Evolutionary conservation across 2,797 vertebrate species (phyloP).

Genomic region (Bradypodion ventrale): DNA sequence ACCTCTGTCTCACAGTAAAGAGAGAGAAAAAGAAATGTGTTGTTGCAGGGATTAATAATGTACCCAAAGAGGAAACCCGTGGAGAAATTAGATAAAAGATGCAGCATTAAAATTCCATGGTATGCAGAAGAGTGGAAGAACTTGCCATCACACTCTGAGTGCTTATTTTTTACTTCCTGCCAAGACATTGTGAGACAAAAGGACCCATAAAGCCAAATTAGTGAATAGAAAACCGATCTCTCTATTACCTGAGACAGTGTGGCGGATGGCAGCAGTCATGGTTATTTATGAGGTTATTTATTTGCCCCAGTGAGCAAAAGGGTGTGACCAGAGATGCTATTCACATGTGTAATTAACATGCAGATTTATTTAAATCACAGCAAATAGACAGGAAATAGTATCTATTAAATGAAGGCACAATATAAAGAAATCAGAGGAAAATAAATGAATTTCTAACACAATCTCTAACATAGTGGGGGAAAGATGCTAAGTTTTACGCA

Average conservation of each 20-base stretch:
- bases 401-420: too few relatives aligned
- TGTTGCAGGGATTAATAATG: slow-evolving; percentile 50
- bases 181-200: slow-evolving; percentile 41
- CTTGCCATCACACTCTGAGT: slow-evolving; percentile 22
- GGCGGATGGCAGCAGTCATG: background rate
- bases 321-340: too few relatives aligned
- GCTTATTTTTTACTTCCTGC: slow-evolving; percentile 29
- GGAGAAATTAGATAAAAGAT: slow-evolving; percentile 65
- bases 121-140: slow-evolving; percentile 46
- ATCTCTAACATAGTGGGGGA: too few relatives aligned
- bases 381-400: too few relatives aligned
- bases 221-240: slow-evolving; percentile 22
- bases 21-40: slow-evolving; percentile 29
- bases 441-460: too few relatives aligned
- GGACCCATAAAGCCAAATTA: slow-evolving; percentile 8
- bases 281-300: too few relatives aligned
- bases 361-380: too few relatives aligned
- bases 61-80: slow-evolving; percentile 49
- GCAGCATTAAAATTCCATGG: slow-evolving; percentile 50
- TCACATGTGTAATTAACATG: too few relatives aligned
- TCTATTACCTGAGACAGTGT: background rate
- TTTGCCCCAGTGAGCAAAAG: too few relatives aligned
- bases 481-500: too few relatives aligned
- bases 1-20: slow-evolving; percentile 37
- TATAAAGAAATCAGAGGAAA: too few relatives aligned